Conservation (phyloP, 2,113 vertebrate genomes). For the Gopherus flavomarginatus region DNA sequence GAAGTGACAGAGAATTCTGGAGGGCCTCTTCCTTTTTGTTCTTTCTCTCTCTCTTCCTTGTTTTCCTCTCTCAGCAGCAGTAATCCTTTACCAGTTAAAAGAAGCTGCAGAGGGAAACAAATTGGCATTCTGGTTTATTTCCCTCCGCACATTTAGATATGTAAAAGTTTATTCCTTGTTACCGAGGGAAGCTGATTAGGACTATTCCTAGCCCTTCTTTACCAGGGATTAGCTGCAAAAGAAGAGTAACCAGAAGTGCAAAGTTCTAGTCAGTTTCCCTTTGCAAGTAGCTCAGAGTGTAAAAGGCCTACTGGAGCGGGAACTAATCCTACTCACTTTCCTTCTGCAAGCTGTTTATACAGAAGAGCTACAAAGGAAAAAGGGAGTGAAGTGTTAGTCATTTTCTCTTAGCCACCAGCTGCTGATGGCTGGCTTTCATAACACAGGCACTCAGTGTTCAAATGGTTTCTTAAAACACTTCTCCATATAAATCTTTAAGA, state of each 20-base stretch:
- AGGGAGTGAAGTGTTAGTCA: constrained; percentile 55
- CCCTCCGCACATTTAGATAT: background rate
- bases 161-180: background rate
- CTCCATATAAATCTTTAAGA: constrained; percentile 26
- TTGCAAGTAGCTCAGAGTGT: no score
- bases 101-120: background rate
- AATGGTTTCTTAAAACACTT: constrained; percentile 64
- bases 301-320: background rate
- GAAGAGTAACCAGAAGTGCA: constrained; percentile 33
- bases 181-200: background rate
- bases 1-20: background rate
- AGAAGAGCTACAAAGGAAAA: background rate
- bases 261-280: constrained; percentile 27
- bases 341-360: background rate
- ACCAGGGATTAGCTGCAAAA: constrained; percentile 22
- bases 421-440: constrained; percentile 60
- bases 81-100: background rate
- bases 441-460: constrained; percentile 71
- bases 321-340: constrained; percentile 37
- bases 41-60: background rate
- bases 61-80: background rate
- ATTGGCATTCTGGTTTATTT: background rate
- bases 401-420: constrained; percentile 62
- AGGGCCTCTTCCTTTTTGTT: background rate
- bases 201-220: fast-evolving